phyloP scores from a whole-genome alignment of 1,140 invertebrate species.

The Habropoda laboriosa region DNA sequence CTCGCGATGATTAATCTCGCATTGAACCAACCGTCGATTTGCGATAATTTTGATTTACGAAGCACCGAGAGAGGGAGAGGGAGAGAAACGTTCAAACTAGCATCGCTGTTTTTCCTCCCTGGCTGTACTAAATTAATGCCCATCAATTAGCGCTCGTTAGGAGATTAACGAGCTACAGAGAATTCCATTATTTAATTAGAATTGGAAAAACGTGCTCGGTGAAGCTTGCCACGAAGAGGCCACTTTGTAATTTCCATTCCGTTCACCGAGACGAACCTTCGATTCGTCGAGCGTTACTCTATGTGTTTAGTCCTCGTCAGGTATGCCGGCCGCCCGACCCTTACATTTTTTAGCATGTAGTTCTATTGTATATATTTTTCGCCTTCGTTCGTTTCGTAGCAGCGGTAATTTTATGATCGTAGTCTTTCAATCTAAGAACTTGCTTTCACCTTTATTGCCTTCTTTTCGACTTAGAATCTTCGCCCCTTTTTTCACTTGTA shows the following conservation, averaged over 20 bases:
- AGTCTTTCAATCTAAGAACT: no score
- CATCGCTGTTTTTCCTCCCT: not conserved
- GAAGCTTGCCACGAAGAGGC: not conserved
- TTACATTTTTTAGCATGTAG: no score
- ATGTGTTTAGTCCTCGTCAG: no score
- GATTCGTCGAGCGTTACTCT: not conserved
- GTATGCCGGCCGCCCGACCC: no score
- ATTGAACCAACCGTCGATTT: not conserved
- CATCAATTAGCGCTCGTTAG: not conserved
- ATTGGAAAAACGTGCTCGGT: not conserved
- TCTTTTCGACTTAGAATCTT: no score
- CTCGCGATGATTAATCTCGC: slow-evolving; percentile 25
- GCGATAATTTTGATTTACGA: slow-evolving; percentile 7
- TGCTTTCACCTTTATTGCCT: no score
- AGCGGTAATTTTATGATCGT: no score
- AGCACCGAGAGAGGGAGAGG: not conserved
- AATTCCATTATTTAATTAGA: not conserved
- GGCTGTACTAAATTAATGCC: not conserved
- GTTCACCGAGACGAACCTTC: not conserved
- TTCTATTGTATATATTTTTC: no score
- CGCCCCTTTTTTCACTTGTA: no score
- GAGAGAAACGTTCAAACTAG: not conserved
- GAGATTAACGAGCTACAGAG: not conserved
- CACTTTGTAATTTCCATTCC: not conserved
- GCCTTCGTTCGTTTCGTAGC: no score